These are phyloP conservation scores for Scaptomyza reducta DNA, from an alignment of 2,888 invertebrate species.

Conservation along the genomic window DNA sequence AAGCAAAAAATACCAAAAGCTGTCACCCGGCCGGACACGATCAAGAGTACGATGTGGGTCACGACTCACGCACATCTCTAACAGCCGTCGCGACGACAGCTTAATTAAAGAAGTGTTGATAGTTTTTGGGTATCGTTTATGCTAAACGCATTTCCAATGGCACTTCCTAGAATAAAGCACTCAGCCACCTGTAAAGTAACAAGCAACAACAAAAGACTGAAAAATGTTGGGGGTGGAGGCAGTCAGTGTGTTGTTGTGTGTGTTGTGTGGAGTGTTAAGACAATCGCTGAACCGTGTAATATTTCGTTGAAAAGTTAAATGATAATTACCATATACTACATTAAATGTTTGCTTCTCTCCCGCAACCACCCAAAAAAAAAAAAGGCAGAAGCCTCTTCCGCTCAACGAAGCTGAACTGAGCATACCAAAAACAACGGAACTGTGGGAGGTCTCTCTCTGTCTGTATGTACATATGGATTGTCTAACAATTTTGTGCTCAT, in stretches of 20 bases:
- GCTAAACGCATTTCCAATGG: conserved; percentile 45
- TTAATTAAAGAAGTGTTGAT: conserved; percentile 58
- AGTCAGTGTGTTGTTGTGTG: conserved; percentile 1
- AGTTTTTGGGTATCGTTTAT: conserved; percentile 37
- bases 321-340: conserved; percentile 58
- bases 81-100: conserved; percentile 15
- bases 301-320: conserved; percentile 46
- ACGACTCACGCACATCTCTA: conserved; percentile 13
- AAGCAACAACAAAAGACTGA: not conserved
- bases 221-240: not conserved
- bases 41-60: too few relatives aligned
- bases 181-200: conserved; percentile 22
- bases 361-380: not conserved
- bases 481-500: conserved; percentile 33
- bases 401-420: conserved; percentile 35
- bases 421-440: conserved; percentile 17
- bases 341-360: conserved; percentile 31
- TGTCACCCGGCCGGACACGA: too few relatives aligned
- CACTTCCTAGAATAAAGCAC: conserved; percentile 49
- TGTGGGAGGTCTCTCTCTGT: conserved; percentile 38
- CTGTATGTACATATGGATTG: not conserved
- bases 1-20: too few relatives aligned
- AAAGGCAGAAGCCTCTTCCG: conserved; percentile 40
- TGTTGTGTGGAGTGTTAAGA: conserved; percentile 13
- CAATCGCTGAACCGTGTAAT: conserved; percentile 66